phyloP scores from a whole-genome alignment of 30 jellyfish, hydroid and myxozoan species.

The Pseudorhiza aurosa region DNA sequence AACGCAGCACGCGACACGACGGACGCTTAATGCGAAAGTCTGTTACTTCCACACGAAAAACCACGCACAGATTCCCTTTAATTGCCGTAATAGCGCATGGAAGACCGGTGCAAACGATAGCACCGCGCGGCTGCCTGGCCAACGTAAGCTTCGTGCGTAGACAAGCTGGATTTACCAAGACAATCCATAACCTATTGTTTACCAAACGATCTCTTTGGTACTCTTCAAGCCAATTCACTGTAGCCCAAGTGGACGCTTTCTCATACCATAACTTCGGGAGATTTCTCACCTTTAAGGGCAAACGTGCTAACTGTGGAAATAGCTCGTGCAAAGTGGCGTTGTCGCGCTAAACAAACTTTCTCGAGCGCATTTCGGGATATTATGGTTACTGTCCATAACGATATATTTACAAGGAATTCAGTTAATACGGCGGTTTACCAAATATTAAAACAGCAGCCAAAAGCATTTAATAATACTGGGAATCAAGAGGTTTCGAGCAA shows the following conservation, averaged over 20 bases:
- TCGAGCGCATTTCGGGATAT: not conserved
- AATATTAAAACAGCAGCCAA: slow-evolving; percentile 2
- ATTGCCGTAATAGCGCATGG: too few species aligned
- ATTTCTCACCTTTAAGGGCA: not conserved
- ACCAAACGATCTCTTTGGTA: not conserved
- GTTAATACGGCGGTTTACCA: slow-evolving; percentile 21
- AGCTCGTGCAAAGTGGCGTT: not conserved
- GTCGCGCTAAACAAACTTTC: not conserved
- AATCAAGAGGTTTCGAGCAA: not conserved
- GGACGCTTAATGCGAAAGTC: too few species aligned
- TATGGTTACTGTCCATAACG: slow-evolving; percentile 14
- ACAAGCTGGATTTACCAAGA: not conserved
- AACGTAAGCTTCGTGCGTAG: too few species aligned
- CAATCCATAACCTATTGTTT: not conserved
- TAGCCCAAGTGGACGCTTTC: too few species aligned
- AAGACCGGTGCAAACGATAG: too few species aligned
- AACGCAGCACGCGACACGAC: too few species aligned
- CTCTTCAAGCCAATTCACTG: not conserved
- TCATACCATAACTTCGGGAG: too few species aligned
- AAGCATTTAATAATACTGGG: not conserved
- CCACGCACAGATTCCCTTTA: too few species aligned
- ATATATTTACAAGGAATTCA: slow-evolving; percentile 31
- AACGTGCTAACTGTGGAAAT: not conserved
- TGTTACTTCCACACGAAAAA: too few species aligned
- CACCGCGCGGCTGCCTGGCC: too few species aligned